Evolutionary conservation across 2,888 invertebrate species (phyloP), one percentile per base, ranked within the genome.

Genomic region (Craniophora ligustri): DNA sequence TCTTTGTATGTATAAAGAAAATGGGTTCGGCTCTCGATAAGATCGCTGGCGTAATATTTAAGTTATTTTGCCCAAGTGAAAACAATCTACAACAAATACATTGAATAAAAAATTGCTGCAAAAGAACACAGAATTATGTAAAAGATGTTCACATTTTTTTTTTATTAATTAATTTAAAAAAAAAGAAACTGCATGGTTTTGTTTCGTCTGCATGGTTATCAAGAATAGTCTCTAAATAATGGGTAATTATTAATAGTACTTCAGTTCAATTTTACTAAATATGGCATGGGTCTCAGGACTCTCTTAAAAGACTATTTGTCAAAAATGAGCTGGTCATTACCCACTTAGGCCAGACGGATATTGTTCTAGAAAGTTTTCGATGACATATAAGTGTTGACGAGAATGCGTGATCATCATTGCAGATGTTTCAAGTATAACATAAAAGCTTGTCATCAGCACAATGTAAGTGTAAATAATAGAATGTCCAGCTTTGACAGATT

Each of bases 381-480:
- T 7, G 21, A 21, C 8, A 3, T 21, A 8, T 7, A 7, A 4
- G 1, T 19, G 21, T n/a, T 8, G 21, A 21, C 10, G 3, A 23
- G 2, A 23, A n/a, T 23, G 7, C 8, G 7, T 8, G 8, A 32
- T 14, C 2, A 32, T 35, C 11, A 26, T n/a, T 19, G 8, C 3
- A 2, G 39, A 26, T 19, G 6, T 19, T 8, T n/a, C 23, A 6
- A 3, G 14, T 1, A 16, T 5, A n/a, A 32, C 7, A 46, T 30
- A 41, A 53, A 55, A 51, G 13, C 32, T 32, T 44, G 38, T 41
- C 8, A 51, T 48, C 23, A 45, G 45, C 45, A 62, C 66, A 51
- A 70, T 56, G 35, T 62, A 58, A 69, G 50, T 32, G 11, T 23
- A n/a, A 16, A 59, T 61, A 61, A 69, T 36, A 46, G 38, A 44